Base-by-base conservation (phyloP, 2,113 vertebrate genomes). In the Peromyscus maniculatus region DNA sequence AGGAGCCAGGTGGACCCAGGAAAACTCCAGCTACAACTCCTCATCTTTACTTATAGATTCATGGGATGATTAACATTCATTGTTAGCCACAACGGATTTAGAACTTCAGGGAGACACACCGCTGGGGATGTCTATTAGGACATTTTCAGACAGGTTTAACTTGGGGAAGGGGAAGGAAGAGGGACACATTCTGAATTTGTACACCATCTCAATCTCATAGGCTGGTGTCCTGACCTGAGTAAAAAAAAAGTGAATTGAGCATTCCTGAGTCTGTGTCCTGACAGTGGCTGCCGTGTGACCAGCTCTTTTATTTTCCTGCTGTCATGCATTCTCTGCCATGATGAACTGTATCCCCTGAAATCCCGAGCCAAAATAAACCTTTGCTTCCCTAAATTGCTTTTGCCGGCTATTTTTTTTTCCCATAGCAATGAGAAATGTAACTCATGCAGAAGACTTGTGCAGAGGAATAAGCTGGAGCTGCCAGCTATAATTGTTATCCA, bases 31-130 rank as follows among this genome's bases (percentile, higher is more conserved):
- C 52, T 24, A 84, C 15, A 86, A 21, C 91, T 69, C n/a, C 17
- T 96, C 36, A 88, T 90, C 39, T 97, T 74, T 5, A 95, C 96
- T 97, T 95, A 22, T 89, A 43, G 5, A 91, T 91, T 59, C 72
- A 21, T 87, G 19, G 24, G 46, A 71, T 9, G 66, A n/a, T 15
- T 87, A 71, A n/a, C 52, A 8, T 87, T 69, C 46, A n/a, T 2
- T 71, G 19, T 87, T 52, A 87, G 67, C 9, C 9, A 52, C 21
- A 26, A 21, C n/a, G 46, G 46, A 88, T 71, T 71, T n/a, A 71
- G 33, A 71, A 52, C 7, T 3, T 33, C 66, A 49, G 21, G 31
- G 19, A 67, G 31, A 49, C 19, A 71, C 3, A 52, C 33, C 66
- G 16, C 31, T n/a, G 46, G 28, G 46, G 49, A 13, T 71, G 49